Evolutionary conservation across 2,797 vertebrate genomes (phyloP).

Genomic region (Lepidocolaptes lacrymiger): DNA sequence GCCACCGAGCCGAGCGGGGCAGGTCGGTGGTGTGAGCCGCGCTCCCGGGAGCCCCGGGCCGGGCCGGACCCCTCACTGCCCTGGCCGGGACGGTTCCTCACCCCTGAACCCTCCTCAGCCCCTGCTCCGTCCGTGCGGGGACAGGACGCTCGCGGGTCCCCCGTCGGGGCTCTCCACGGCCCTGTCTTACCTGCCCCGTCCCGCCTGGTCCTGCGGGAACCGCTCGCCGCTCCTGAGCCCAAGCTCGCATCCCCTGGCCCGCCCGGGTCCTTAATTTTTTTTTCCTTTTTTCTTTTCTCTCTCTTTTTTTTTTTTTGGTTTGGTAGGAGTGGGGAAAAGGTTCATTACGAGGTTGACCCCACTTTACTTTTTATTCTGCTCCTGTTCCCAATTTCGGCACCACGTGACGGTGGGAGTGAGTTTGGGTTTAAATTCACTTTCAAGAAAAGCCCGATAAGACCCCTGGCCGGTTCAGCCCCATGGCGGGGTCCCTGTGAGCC

Average conservation of each 20-base stretch:
- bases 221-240: neutral
- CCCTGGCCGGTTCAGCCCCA: conserved; percentile 73
- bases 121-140: neutral
- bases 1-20: neutral
- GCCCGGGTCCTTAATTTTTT: too few relatives aligned
- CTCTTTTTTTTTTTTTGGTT: neutral
- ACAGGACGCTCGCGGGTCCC: neutral
- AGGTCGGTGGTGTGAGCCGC: neutral
- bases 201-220: neutral
- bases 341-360: conserved; percentile 69
- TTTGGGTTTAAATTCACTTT: conserved; percentile 85
- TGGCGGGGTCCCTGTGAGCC: conserved; percentile 1
- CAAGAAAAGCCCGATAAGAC: conserved; percentile 76
- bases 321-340: conserved; percentile 29
- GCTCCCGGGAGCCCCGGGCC: neutral
- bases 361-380: conserved; percentile 76
- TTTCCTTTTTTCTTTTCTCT: too few relatives aligned
- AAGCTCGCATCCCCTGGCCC: neutral
- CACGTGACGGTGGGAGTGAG: conserved; percentile 89
- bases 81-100: neutral
- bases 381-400: conserved; percentile 82
- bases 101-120: neutral
- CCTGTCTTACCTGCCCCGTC: neutral
- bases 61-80: neutral
- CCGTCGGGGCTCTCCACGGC: neutral